These are phyloP conservation scores for Amniataba percoides DNA, from an alignment of 2,797 vertebrate species.

Conservation along the genomic window DNA sequence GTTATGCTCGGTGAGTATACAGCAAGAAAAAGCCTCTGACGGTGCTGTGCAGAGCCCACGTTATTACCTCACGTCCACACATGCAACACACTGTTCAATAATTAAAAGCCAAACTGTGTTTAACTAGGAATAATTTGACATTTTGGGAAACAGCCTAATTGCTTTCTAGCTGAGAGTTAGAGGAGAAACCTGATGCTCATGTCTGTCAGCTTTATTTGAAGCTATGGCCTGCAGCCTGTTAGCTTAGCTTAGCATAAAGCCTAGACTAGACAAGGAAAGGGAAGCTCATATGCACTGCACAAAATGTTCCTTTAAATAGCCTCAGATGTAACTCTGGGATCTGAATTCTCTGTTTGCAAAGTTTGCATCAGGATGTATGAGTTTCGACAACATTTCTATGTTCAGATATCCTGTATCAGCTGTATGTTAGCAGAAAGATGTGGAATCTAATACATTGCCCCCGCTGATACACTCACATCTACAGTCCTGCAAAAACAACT, in stretches of 20 bases:
- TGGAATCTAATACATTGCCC: constrained; percentile 3
- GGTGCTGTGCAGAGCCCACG: neutral
- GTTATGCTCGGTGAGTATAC: constrained; percentile 7
- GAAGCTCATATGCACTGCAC: neutral
- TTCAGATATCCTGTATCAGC: neutral
- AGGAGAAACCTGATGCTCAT: neutral
- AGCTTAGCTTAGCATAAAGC: neutral
- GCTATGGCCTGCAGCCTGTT: neutral
- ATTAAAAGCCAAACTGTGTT: constrained; percentile 8
- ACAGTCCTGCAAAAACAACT: constrained; percentile 20
- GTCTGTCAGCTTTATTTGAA: neutral
- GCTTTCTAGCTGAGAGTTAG: neutral
- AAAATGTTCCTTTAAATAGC: neutral
- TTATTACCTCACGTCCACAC: neutral
- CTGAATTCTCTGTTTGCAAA: neutral
- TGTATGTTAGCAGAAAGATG: neutral
- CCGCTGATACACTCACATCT: constrained; percentile 2
- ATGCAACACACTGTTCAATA: neutral
- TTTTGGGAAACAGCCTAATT: neutral
- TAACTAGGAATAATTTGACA: neutral
- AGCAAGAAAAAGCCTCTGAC: constrained; percentile 6
- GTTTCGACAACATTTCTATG: neutral
- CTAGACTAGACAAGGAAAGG: neutral
- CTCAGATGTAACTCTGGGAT: neutral
- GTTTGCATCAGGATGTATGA: neutral